phyloP scores from a whole-genome alignment of 2,113 vertebrate genomes.

The Oncorhynchus clarkii region DNA sequence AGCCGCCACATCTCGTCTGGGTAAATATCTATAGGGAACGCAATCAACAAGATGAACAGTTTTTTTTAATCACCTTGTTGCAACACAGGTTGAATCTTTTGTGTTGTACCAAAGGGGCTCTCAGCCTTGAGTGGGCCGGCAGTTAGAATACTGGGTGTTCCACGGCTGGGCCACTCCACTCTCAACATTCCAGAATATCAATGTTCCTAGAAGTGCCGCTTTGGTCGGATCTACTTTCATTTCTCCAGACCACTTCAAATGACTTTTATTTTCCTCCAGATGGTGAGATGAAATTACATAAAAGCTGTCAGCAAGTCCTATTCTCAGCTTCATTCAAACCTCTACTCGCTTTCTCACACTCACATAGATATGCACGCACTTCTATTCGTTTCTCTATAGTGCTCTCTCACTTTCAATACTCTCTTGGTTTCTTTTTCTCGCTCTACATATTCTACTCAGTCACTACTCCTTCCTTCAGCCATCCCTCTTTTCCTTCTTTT shows the following conservation, averaged over 20 bases:
- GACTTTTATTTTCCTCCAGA: slow-evolving; percentile 85
- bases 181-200: slow-evolving; percentile 38
- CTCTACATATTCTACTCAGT: background rate
- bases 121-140: slow-evolving; percentile 9
- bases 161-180: slow-evolving; percentile 7
- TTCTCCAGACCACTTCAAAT: slow-evolving; percentile 29
- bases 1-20: background rate
- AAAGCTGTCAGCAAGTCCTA: slow-evolving; percentile 85
- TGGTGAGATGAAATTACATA: slow-evolving; percentile 90
- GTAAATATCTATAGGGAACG: background rate
- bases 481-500: background rate
- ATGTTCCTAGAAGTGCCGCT: slow-evolving; percentile 23
- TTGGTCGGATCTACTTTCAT: background rate
- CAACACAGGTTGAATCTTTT: slow-evolving; percentile 29
- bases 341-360: slow-evolving; percentile 18
- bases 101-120: slow-evolving; percentile 16
- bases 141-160: slow-evolving; percentile 19
- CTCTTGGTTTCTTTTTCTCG: background rate
- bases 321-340: slow-evolving; percentile 76
- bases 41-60: background rate
- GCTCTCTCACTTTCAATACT: background rate
- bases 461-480: background rate
- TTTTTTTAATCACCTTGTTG: slow-evolving; percentile 18
- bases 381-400: background rate
- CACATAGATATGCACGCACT: background rate